Base-by-base conservation (phyloP, 2,888 invertebrate genomes). In the Tenthredo livida region DNA sequence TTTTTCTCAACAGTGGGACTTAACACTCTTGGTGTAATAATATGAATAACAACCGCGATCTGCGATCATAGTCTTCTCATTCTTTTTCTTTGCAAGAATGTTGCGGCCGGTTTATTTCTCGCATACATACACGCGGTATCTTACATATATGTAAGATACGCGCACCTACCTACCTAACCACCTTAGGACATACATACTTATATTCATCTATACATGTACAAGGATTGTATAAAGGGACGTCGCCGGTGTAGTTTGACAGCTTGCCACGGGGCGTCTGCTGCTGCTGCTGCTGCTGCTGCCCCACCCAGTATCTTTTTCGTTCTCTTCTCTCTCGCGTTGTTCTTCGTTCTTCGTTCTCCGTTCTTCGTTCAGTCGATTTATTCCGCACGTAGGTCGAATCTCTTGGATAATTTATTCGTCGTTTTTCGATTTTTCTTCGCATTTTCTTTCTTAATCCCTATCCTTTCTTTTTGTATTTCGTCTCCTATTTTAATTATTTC, bases 241-340 rank as follows among this genome's bases (percentile, higher is more conserved):
- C 90, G 90, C 92, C 91, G 90, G 90, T 90, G 91, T 92, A 92
- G 92, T 92, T 92, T 92, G 92, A 92, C 92, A 92, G 91, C 91
- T 92, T 92, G 92, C 92, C 92, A 91, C 91, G 92, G 92, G 92
- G 92, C 91, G 92, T 92, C 92, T 90, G 90, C 91, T 90, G 90
- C 91, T 90, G 90, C 91, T 90, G 91, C 92, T 90, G 90, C 91
- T 90, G 90, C 91, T 90, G 90, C 91, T 90, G 91, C 92, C 92
- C 92, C 92, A 91, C 92, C 92, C 92, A 91, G 85, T 88, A 88
- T 84, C 86, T 85, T 67, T 73, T 61, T 75, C 47, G 85, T 85
- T 85, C 85, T 70, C 47, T 73, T 75, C 85, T 85, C 84, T 54
- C 37, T 58, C 25, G 65, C 84, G 54, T 84, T 65, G 75, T 43